Evolutionary conservation across 1,140 invertebrate genomes (phyloP).

Genomic region (Geopemphigus sp.): DNA sequence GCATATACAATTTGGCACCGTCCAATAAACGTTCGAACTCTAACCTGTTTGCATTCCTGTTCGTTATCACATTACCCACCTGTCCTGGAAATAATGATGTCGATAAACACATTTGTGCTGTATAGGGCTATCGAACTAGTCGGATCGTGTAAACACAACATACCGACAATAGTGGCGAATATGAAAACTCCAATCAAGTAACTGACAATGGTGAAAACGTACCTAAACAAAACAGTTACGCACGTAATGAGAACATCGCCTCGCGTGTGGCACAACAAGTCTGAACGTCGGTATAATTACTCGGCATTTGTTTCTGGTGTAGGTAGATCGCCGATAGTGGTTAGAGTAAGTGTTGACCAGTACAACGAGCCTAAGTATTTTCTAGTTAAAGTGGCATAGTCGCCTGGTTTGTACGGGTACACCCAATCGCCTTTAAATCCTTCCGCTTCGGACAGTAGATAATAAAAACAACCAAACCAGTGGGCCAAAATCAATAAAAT

Average conservation of each 20-base stretch:
- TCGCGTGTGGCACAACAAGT: no score
- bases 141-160: constrained; percentile 53
- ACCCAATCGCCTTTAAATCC: constrained; percentile 79
- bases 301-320: constrained; percentile 92
- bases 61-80: constrained; percentile 96
- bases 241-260: neutral
- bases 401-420: constrained; percentile 82
- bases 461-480: constrained; percentile 98
- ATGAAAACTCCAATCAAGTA: constrained; percentile 97
- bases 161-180: constrained; percentile 94
- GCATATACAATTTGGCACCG: constrained; percentile 95
- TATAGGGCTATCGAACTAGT: neutral
- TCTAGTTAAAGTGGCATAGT: constrained; percentile 80
- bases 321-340: constrained; percentile 91
- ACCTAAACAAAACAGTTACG: constrained; percentile 63
- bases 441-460: constrained; percentile 87
- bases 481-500: constrained; percentile 91
- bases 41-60: constrained; percentile 91
- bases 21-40: constrained; percentile 93
- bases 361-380: constrained; percentile 93
- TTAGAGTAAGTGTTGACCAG: constrained; percentile 95
- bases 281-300: constrained; percentile 68
- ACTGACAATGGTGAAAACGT: constrained; percentile 93
- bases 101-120: constrained; percentile 3
- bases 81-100: constrained; percentile 64